Evolutionary conservation across 2,888 invertebrate genomes (phyloP), one percentile per base, ranked within the genome.

Genomic region (Sclerodermus sp.): DNA sequence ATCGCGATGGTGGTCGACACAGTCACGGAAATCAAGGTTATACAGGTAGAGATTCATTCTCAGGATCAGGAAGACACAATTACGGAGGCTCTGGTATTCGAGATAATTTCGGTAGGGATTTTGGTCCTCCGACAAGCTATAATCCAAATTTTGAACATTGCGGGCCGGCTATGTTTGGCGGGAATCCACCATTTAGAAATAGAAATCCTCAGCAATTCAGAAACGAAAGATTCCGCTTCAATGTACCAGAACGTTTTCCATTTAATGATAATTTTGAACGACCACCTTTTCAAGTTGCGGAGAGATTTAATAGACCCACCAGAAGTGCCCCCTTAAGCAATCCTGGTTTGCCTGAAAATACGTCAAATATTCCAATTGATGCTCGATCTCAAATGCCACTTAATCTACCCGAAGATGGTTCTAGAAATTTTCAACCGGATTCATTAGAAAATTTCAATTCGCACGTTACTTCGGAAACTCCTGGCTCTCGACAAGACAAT

Each of bases 21-120:
- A 65, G 69, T 36, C 68, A 74, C 13, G 74, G 73, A 1, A 68
- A 74, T 0, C 67, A 68, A 37, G 61, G 79, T 76, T 67, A 82
- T 79, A 79, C 82, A 71, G 81, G 81, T 50, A 77, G 80, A 17
- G 78, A 78, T 57, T 79, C 78, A 40, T 73, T 78, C 46, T 66
- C 78, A 2, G 74, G 77, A 3, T 62, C 67, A 2, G 68, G 69
- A 3, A 58, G 68, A 30, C 67, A 68, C 30, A 65, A 79, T 79
- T 64, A 82, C 80, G 82, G 82, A 44, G 78, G 80, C 2, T 46
- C 60, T 1, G 66, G 70, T n/a, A 63, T 67, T 29, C 59, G 70
- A 4, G 65, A 68, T 29, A 60, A 64, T 50, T 69, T 69, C 34
- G 71, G 70, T 0, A 66, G 71, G 2, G 74, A 74, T 32, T 73